These are phyloP conservation scores for Lerista edwardsae DNA, from an alignment of 2,797 vertebrate genomes.

Conservation along the genomic window DNA sequence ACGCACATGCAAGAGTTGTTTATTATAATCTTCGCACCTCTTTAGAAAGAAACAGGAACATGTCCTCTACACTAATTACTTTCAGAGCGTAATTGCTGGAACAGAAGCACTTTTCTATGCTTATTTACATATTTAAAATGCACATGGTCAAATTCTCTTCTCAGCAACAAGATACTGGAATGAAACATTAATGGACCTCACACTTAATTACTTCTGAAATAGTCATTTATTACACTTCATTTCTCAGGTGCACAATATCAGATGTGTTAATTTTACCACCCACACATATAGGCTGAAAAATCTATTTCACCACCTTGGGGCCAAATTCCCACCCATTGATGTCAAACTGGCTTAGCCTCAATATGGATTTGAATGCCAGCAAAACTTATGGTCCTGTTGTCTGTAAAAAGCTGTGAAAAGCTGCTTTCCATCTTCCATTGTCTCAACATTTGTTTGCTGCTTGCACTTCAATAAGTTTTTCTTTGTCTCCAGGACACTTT, in stretches of 20 bases:
- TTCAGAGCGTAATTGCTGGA: conserved; percentile 17
- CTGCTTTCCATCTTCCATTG: not conserved
- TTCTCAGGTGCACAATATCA: conserved; percentile 13
- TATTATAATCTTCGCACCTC: not conserved
- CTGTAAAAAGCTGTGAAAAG: not conserved
- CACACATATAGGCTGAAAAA: not conserved
- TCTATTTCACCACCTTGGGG: not conserved
- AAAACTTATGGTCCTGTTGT: not conserved
- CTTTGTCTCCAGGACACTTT: not conserved
- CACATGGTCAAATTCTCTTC: conserved; percentile 23
- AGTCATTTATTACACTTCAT: not conserved
- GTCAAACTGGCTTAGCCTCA: not conserved
- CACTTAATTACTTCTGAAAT: no score
- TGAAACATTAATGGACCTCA: not conserved
- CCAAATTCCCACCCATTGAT: not conserved
- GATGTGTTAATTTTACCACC: conserved; percentile 19
- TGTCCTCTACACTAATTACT: conserved; percentile 29
- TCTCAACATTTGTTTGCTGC: not conserved
- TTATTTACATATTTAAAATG: conserved; percentile 26
- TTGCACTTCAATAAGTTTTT: not conserved
- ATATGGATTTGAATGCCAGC: not conserved
- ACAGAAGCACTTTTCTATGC: conserved; percentile 12
- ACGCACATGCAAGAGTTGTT: not conserved
- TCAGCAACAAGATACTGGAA: not conserved
- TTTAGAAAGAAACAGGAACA: conserved; percentile 7